A percentile compares a stretch with the other conserved stretches of the same genome.
Evolutionary conservation across 1,140 invertebrate genomes (phyloP).

Genomic region (Chlorops oryzae): DNA sequence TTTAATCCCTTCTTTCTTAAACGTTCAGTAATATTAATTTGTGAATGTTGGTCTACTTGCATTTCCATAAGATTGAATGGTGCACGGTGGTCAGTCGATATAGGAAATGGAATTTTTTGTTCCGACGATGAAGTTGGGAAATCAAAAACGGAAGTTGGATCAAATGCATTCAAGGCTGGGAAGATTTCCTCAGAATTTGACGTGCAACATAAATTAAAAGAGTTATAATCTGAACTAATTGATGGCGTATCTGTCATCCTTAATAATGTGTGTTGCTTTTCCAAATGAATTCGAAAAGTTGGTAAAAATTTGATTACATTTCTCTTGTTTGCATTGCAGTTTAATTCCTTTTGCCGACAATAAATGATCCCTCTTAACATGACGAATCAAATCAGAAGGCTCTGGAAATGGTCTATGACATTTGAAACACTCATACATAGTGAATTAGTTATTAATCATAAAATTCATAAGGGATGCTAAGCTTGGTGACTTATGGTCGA

Average conservation of each 20-base stretch:
- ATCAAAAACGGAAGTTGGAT: neutral
- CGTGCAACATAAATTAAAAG: neutral
- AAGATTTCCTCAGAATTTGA: neutral
- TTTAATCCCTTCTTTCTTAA: neutral
- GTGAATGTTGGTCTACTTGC: neutral
- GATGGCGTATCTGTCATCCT: neutral
- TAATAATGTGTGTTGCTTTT: conserved; percentile 5
- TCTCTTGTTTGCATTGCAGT: conserved; percentile 2
- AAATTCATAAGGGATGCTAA: conserved; percentile 1
- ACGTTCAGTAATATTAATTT: neutral
- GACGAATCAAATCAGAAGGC: neutral
- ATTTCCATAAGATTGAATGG: neutral
- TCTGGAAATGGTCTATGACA: neutral
- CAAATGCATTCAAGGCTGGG: neutral
- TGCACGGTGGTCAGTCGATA: neutral
- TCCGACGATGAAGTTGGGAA: neutral
- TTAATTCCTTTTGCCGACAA: neutral
- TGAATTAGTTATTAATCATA: conserved; percentile 1
- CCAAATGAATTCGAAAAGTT: conserved; percentile 7
- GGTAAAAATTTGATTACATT: conserved; percentile 6
- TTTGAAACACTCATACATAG: conserved; percentile 8
- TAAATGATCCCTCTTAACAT: conserved; percentile 6
- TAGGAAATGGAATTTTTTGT: neutral
- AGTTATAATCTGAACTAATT: neutral
- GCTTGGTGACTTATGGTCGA: conserved; percentile 1